Base-by-base conservation (phyloP, 1,140 invertebrate genomes). In the Gryllus bimaculatus region DNA sequence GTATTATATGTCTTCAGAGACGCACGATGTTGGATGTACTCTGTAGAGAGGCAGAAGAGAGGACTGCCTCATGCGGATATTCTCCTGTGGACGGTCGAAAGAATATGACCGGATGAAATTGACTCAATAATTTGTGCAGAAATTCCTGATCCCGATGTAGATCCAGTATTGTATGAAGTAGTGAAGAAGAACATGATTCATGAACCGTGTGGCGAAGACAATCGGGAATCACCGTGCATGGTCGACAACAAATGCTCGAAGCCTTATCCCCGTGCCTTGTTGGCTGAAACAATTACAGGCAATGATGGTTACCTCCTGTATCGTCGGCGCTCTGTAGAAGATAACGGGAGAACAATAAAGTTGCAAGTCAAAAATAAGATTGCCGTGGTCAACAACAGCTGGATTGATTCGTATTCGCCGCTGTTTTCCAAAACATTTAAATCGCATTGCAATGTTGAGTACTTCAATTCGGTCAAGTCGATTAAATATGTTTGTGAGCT, bases 21-120 rank as follows among this genome's bases (percentile, higher is more conserved):
- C 10, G 18, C 49, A 54, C 49, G 15, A 54, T 54, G 49, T 54
- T 54, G 49, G n/a, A 84, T 89, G 84, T 87, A 87, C 82, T 83
- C 84, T 89, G 73, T n/a, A n/a, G 88, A 90, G 82, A 90, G 86
- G 84, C 87, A 88, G 81, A 89, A 88, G 81, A 81, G 87, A 78
- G 87, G 87, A 26, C 79, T 88, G 20, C 86, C 83, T 73, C 83
- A 84, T 81, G 81, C 78, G 26, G 85, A 89, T 82, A 84, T 87
- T 81, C 79, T 86, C 7, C 3, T 83, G 77, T 82, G 81, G 82
- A 78, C 82, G 26, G 48, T 73, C 8, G 77, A 82, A 15, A 81
- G 81, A 82, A 83, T 82, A 21, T 39, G 8, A 12, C 74, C 81
- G 74, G 76, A 83, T 78, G 47, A 82, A 80, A 83, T 83, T 73